Percentiles rank a stretch among this genome's conserved stretches.
Conservation (phyloP, 2,888 invertebrate genomes). For the Tenthredo livida region DNA sequence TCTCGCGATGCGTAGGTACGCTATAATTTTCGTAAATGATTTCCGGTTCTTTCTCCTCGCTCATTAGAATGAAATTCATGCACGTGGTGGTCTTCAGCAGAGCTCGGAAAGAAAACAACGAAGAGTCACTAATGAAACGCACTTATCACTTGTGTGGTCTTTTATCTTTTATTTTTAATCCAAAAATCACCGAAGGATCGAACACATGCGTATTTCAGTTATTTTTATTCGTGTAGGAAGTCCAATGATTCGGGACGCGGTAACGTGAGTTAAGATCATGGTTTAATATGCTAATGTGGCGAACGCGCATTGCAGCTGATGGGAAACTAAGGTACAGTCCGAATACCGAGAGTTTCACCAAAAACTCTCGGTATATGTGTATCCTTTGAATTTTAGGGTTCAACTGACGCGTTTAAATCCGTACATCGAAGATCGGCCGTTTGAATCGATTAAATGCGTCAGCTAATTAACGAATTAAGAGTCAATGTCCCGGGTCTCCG, state of each 20-base stretch:
- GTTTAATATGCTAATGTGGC: neutral
- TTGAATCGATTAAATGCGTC: slow-evolving; percentile 35
- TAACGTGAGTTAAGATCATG: neutral
- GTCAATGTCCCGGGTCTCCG: neutral
- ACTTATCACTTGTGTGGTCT: neutral
- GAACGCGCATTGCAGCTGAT: neutral
- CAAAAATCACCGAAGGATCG: neutral
- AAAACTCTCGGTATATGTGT: no score
- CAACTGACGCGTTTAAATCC: slow-evolving; percentile 14
- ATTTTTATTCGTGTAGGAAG: neutral
- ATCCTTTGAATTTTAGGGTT: neutral
- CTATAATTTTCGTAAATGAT: slow-evolving; percentile 26
- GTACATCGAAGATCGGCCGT: neutral
- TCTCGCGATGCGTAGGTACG: neutral
- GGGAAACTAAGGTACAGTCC: neutral
- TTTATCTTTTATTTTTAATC: neutral
- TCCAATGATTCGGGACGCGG: neutral
- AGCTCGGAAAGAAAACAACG: neutral
- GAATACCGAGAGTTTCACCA: no score
- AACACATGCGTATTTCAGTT: neutral
- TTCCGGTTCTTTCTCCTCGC: slow-evolving; percentile 1
- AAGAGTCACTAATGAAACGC: neutral
- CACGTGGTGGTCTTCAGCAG: neutral
- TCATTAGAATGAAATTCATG: neutral
- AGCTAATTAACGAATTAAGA: neutral